These are phyloP conservation scores for Thunnus maccoyii DNA, from an alignment of 2,113 vertebrate genomes.

Conservation along the genomic window DNA sequence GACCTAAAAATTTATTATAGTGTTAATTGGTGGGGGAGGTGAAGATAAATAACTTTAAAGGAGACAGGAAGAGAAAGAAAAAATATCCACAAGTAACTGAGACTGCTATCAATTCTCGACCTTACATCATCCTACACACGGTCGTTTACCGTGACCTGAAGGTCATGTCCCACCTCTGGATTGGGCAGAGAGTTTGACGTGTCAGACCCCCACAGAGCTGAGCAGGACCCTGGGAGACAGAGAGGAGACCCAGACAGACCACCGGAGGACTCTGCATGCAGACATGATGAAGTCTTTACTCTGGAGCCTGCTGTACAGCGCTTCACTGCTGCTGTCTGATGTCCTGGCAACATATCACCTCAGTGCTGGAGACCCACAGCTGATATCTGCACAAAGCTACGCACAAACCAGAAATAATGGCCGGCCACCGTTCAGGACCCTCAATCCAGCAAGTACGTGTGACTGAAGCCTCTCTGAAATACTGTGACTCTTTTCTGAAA, in stretches of 20 bases:
- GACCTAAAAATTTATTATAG: no score
- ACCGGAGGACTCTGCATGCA: conserved; percentile 3
- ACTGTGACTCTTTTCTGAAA: not conserved
- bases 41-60: no score
- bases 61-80: no score
- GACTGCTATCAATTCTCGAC: no score
- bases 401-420: conserved; percentile 74
- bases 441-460: conserved; percentile 80
- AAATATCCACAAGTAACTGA: no score
- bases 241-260: conserved; percentile 7
- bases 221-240: conserved; percentile 39
- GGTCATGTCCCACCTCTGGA: conserved; percentile 60
- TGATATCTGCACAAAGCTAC: conserved; percentile 74
- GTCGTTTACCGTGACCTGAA: not conserved
- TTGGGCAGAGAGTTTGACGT: conserved; percentile 72
- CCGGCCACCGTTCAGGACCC: conserved; percentile 67
- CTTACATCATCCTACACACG: not conserved
- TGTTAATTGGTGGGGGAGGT: no score
- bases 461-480: not conserved
- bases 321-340: conserved; percentile 71
- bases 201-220: conserved; percentile 26
- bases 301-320: conserved; percentile 70
- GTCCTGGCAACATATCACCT: conserved; percentile 75
- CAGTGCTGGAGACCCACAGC: conserved; percentile 55
- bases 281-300: conserved; percentile 75